A percentile compares a stretch with the other conserved stretches of the same genome.
Evolutionary conservation across 35 echinoderm and acorn worm genomes (phyloP).

Genomic region (Hemicentrotus pulcherrimus): DNA sequence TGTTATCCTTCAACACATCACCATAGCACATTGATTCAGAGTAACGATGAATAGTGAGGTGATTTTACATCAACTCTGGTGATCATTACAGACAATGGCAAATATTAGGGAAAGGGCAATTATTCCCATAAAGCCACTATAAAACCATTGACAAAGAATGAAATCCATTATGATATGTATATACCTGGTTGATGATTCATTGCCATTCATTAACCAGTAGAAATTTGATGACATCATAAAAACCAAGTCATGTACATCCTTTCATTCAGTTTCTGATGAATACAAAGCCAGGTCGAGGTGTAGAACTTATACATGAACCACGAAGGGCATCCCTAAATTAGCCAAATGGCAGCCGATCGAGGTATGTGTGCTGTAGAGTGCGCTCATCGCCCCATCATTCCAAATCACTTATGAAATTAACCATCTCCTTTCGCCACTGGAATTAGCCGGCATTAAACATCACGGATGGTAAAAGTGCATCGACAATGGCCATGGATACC

Average conservation of each 20-base stretch:
- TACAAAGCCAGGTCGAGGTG: neutral
- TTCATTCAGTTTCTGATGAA: neutral
- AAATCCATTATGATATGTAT: neutral
- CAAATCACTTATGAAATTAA: slow-evolving; percentile 20
- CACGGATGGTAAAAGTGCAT: neutral
- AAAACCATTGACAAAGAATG: neutral
- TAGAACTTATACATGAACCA: neutral
- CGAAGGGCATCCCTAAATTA: neutral
- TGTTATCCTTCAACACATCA: neutral
- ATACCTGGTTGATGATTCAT: neutral
- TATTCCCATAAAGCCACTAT: too few relatives aligned
- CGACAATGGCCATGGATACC: neutral
- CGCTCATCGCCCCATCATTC: neutral
- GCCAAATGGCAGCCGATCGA: neutral
- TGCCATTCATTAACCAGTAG: neutral
- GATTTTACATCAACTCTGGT: neutral
- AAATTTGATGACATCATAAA: neutral
- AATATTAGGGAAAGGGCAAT: too few relatives aligned
- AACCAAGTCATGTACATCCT: neutral
- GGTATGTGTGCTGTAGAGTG: neutral
- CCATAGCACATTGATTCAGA: neutral
- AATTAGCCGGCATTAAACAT: neutral
- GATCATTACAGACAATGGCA: too few relatives aligned
- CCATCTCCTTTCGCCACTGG: neutral
- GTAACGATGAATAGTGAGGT: neutral